Conservation (phyloP, 1,140 invertebrate species). For the Onthophagus taurus region DNA sequence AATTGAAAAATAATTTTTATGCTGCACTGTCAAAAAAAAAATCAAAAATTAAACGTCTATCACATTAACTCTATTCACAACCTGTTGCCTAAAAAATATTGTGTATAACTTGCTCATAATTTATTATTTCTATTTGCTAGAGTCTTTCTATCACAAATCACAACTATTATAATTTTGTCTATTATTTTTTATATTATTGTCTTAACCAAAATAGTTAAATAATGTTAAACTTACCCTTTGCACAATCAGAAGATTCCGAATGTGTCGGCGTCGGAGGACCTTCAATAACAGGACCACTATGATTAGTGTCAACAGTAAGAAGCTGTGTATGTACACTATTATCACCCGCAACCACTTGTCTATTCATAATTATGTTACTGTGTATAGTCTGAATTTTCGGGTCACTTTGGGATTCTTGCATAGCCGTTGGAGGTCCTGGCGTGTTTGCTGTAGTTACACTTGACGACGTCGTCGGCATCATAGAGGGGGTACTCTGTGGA, state of each 20-base stretch:
- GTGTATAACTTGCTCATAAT: too few relatives aligned
- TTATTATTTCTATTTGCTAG: too few relatives aligned
- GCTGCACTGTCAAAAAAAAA: too few relatives aligned
- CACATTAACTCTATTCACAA: too few relatives aligned
- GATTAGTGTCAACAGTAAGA: constrained; percentile 48
- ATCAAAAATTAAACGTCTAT: too few relatives aligned
- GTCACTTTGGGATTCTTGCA: constrained; percentile 35
- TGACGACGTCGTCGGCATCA: constrained; percentile 13
- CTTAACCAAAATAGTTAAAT: not conserved
- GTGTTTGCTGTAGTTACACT: constrained; percentile 42
- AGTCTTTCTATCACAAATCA: too few relatives aligned
- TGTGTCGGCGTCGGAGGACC: constrained; percentile 61
- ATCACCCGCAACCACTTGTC: constrained; percentile 36
- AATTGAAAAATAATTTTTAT: too few relatives aligned
- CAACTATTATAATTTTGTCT: too few relatives aligned
- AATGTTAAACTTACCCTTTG: constrained; percentile 31
- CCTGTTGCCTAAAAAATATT: too few relatives aligned
- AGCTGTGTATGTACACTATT: constrained; percentile 31
- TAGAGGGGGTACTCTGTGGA: constrained; percentile 39
- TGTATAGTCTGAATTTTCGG: constrained; percentile 40
- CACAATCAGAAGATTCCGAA: constrained; percentile 56
- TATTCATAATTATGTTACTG: constrained; percentile 37
- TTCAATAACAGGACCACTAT: constrained; percentile 37
- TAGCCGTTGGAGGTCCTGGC: constrained; percentile 43
- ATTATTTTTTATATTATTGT: too few relatives aligned